Percentiles rank a stretch among this genome's conserved stretches.
These are phyloP conservation scores for Plemyria rubiginata DNA, from an alignment of 2,888 invertebrate genomes.

Conservation along the genomic window DNA sequence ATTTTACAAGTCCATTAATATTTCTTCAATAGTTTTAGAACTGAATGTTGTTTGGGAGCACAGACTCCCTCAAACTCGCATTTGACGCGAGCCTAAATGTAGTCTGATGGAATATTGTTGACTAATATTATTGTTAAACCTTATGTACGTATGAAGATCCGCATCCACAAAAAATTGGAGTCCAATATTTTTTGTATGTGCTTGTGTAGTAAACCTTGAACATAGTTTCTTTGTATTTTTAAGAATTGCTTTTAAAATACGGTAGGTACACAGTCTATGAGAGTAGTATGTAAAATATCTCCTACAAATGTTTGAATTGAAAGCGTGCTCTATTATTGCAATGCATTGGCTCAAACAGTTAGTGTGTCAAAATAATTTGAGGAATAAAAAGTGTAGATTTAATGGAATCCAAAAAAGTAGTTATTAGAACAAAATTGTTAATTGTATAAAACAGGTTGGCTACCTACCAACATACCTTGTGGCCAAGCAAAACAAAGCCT, in stretches of 20 bases:
- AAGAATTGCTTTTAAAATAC: conserved; percentile 3
- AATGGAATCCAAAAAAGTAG: too few species aligned
- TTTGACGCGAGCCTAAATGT: conserved; percentile 56
- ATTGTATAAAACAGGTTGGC: too few species aligned
- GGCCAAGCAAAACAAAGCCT: too few species aligned
- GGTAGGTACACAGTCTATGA: not conserved
- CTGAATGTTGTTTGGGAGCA: conserved; percentile 52
- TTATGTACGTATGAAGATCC: conserved; percentile 58
- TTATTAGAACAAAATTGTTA: too few species aligned
- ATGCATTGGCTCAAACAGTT: conserved; percentile 1
- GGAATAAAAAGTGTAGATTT: too few species aligned
- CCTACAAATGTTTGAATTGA: not conserved
- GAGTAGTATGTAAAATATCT: not conserved
- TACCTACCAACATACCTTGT: too few species aligned
- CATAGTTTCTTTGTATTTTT: conserved; percentile 22
- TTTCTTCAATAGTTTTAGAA: conserved; percentile 49
- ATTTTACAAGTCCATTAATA: conserved; percentile 39
- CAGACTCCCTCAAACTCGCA: conserved; percentile 56
- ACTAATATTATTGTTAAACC: conserved; percentile 54
- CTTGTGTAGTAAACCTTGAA: conserved; percentile 34
- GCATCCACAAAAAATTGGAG: conserved; percentile 52
- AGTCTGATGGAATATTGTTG: conserved; percentile 50
- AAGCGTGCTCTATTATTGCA: not conserved
- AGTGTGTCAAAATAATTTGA: not conserved
- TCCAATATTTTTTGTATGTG: conserved; percentile 45